Evolutionary conservation across 2,888 invertebrate genomes (phyloP), one percentile per base, ranked within the genome.

Genomic region (Synanthedon vespiformis): DNA sequence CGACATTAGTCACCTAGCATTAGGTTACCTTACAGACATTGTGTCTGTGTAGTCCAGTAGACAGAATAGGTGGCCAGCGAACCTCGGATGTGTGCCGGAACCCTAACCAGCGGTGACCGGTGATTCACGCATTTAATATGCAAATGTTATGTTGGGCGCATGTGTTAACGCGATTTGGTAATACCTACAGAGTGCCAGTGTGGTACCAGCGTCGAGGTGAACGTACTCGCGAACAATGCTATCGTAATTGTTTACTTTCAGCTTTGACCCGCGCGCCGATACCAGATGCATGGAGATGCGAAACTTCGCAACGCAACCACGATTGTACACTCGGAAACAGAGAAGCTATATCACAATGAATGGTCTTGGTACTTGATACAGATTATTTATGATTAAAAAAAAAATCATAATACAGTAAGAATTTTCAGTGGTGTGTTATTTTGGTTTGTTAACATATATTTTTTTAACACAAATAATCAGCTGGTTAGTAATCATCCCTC

Each of bases 201-300:
- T 59, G 61, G 63, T 44, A 44, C 49, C 49, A 14, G 2, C 34
- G 55, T 59, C 61, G 63, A 61, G 78, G 76, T 76, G 76, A 61
- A 58, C 66, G 76, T 58, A 77, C 78, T 63, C 64, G 59, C 55
- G 58, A 70, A 79, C 80, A 77, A 78, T 78, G 74, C 72, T 77
- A 79, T 77, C 77, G 78, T 72, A 75, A 79, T 81, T 83, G 80
- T 84, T 82, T 84, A 80, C 80, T 72, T 70, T 75, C 34, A 70
- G 69, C 71, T 27, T 70, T 66, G 72, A 71, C 77, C 77, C 76
- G 67, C 68, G 49, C 48, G 11, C 18, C 52, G 54, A 52, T 51
- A 53, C 67, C 65, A 59, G 64, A 67, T 67, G 68, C 68, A 63
- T 61, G 56, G 64, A 61, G 63, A 73, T 72, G 69, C 73, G 69